phyloP scores from a whole-genome alignment of 2,888 invertebrate genomes.

The Orthosia gracilis region DNA sequence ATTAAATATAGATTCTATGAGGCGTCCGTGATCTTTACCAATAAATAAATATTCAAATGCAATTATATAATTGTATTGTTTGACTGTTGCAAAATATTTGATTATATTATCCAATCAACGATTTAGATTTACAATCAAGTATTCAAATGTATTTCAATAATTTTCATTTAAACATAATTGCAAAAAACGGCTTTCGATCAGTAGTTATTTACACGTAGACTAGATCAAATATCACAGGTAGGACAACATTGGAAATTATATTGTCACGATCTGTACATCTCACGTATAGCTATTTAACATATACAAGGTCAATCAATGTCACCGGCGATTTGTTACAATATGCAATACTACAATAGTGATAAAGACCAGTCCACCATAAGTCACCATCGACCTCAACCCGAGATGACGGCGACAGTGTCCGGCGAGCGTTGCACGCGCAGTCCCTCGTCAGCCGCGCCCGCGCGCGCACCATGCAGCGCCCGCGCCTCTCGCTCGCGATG shows the following conservation, averaged over 20 bases:
- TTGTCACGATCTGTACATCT: conserved; percentile 42
- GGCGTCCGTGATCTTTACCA: conserved; percentile 30
- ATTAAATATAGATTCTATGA: background rate
- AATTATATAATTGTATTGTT: conserved; percentile 44
- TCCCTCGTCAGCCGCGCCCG: conserved; percentile 83
- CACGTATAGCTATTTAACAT: conserved; percentile 33
- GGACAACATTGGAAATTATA: conserved; percentile 32
- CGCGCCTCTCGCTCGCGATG: conserved; percentile 90
- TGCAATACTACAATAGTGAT: conserved; percentile 55
- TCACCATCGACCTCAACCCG: conserved; percentile 67
- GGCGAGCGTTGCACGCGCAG: conserved; percentile 73
- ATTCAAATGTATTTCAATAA: conserved; percentile 30
- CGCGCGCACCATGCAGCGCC: conserved; percentile 90
- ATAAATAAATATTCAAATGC: conserved; percentile 25
- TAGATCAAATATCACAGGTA: conserved; percentile 14
- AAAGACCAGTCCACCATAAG: conserved; percentile 68
- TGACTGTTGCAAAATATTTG: conserved; percentile 30
- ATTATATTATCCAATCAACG: conserved; percentile 46
- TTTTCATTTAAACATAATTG: conserved; percentile 26
- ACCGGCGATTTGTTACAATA: conserved; percentile 51
- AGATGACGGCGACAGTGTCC: conserved; percentile 70
- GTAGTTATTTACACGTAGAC: conserved; percentile 12
- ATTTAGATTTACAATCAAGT: conserved; percentile 48
- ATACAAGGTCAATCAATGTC: conserved; percentile 63
- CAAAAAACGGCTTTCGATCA: conserved; percentile 12